Base-by-base conservation (phyloP, 2,113 vertebrate species). In the Erythrocercus mccallii region DNA sequence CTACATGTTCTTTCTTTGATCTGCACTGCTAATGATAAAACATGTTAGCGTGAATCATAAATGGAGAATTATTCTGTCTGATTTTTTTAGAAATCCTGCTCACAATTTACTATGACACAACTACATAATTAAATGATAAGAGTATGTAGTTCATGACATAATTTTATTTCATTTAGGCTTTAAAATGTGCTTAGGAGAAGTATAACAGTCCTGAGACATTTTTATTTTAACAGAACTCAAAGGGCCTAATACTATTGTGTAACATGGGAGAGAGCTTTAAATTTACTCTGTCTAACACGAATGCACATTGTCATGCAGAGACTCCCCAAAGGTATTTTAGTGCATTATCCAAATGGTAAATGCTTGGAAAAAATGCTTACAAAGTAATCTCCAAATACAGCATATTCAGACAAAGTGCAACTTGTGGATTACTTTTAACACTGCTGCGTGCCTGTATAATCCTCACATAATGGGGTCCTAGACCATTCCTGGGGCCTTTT, bases 1-100 rank as follows among this genome's bases (percentile, higher is more conserved):
- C 85, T 95, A 68, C 90, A 53, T 83, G 68, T 88, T 86, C 86
- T 82, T 95, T 94, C 95, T 95, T 97, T 96, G 72, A 94, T 96
- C 88, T 86, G 53, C 54, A 50, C 48, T 81, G 53, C 61, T 92
- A 86, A 96, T 33, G 60, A 90, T 88, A 95, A 93, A 88, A 90
- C 25, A 90, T 68, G 48, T 50, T 71, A 72, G 40, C 4, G 3
- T 93, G 82, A 88, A 90, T 94, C 93, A 88, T 92, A 96, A 96
- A 81, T 42, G 60, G 16, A 44, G 47, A 90, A 74, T 79, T 86
- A 90, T 86, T 81, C 54, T 65, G 62, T 44, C 48, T 48, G 62
- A 56, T 61, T 65, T 81, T 78, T 86, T 85, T 65, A 69, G 50
- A 54, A 91, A 60, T 62, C 60, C 22, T 74, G 51, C 16, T 68